Evolutionary conservation across 2,797 vertebrate genomes (phyloP).

Genomic region (Rhinogobio ventralis): DNA sequence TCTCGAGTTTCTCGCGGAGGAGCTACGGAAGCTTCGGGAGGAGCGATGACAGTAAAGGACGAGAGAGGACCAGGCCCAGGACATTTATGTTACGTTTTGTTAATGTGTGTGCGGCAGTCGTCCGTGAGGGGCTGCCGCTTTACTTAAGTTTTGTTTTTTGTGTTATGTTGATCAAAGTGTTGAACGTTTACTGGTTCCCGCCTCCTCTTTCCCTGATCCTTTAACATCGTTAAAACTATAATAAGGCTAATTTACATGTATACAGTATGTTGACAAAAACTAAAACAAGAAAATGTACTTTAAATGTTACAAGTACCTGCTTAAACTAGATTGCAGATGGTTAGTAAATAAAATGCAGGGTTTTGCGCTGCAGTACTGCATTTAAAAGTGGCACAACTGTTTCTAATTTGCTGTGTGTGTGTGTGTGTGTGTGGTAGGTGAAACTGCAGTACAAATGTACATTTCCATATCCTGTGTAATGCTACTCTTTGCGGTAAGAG

Average conservation of each 20-base stretch:
- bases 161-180: too few species aligned
- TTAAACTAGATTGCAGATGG: not conserved
- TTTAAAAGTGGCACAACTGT: slow-evolving; percentile 24
- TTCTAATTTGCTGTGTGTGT: slow-evolving; percentile 30
- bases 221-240: not conserved
- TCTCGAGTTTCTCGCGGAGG: too few species aligned
- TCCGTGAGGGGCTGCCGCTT: too few species aligned
- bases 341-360: not conserved
- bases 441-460: slow-evolving; percentile 57
- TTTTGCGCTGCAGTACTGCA: not conserved
- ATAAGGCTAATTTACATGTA: not conserved
- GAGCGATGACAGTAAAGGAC: too few species aligned
- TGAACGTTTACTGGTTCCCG: too few species aligned
- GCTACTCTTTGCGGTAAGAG: slow-evolving; percentile 59
- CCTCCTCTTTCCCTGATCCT: too few species aligned
- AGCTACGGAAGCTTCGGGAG: too few species aligned
- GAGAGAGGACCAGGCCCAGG: too few species aligned
- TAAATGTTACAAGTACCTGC: not conserved
- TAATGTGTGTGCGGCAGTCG: too few species aligned
- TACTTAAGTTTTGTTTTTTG: too few species aligned
- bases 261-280: not conserved
- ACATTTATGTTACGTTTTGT: too few species aligned
- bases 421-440: slow-evolving; percentile 60
- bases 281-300: not conserved
- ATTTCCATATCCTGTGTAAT: slow-evolving; percentile 62